A percentile compares a stretch with the other conserved stretches of the same genome.
phyloP scores from a whole-genome alignment of 2,113 vertebrate genomes.

The Hepsetus odoe region DNA sequence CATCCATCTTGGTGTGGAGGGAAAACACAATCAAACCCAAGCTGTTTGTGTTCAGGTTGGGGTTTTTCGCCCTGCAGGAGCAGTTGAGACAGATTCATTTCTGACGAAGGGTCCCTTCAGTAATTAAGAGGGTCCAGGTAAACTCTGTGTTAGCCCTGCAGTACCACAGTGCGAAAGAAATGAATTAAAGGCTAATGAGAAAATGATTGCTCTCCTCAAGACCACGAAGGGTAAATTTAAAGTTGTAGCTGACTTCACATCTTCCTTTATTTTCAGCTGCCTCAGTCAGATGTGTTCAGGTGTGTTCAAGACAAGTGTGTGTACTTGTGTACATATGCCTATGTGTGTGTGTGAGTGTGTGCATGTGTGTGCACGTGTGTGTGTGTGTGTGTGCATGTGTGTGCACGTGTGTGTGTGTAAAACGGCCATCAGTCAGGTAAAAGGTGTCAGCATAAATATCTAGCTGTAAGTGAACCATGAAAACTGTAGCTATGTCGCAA shows the following conservation, averaged over 20 bases:
- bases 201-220: slow-evolving; percentile 77
- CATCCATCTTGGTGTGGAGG: slow-evolving; percentile 68
- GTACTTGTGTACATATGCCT: not conserved
- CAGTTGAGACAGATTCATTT: slow-evolving; percentile 60
- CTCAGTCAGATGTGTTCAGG: slow-evolving; percentile 22
- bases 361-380: not conserved
- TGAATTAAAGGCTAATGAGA: slow-evolving; percentile 81
- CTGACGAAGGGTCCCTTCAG: slow-evolving; percentile 68
- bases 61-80: slow-evolving; percentile 73
- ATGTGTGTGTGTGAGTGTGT: slow-evolving; percentile 6
- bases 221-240: slow-evolving; percentile 52
- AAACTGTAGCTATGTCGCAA: slow-evolving; percentile 47
- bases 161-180: slow-evolving; percentile 73
- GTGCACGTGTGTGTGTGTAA: slow-evolving; percentile 8
- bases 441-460: slow-evolving; percentile 47
- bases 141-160: slow-evolving; percentile 76
- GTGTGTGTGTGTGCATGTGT: slow-evolving; percentile 17
- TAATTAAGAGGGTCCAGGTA: slow-evolving; percentile 84
- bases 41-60: slow-evolving; percentile 61
- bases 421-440: slow-evolving; percentile 30
- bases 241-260: slow-evolving; percentile 17
- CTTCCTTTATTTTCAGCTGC: slow-evolving; percentile 5
- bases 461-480: slow-evolving; percentile 49
- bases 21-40: slow-evolving; percentile 71
- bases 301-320: too few species aligned